Base-by-base conservation (phyloP, 2,797 vertebrate species). In the Protonibea diacanthus region DNA sequence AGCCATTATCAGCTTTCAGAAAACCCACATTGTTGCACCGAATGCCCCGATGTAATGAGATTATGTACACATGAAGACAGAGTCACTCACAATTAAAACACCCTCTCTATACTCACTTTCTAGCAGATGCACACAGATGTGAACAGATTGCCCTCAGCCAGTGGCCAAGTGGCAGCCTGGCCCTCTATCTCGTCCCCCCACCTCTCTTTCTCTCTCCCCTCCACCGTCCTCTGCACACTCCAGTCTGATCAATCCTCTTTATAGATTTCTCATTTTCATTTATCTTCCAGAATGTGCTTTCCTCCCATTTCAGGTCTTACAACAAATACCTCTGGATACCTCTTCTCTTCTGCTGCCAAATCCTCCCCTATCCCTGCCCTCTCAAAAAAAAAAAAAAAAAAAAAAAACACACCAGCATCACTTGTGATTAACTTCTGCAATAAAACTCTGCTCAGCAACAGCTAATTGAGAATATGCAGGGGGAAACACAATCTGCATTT, bases 211-310 rank as follows among this genome's bases (percentile, higher is more conserved):
- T 25, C 42, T 23, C 58, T 20, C 44, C 18, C 64, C 21, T 27
- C 56, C 40, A 10, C 38, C 23, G 47, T 17, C 49, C 55, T 44
- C 52, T 25, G 65, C 44, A n/a, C 8, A 23, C 76, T 73, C 55
- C 27, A 55, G 33, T 55, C 69, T 81, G 77, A 91, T 91, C 86
- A 89, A 78, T 86, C 73, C 78, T 71, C 71, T 80, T 81, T 84
- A 89, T 86, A 74, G 87, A 89, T 91, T 87, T 86, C 84, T 88
- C 83, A 87, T 90, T 89, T 88, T 78, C 82, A 87, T 90, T 88
- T 74, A 89, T 88, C 87, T 88, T 82, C 57, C 80, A 61, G 56
- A 85, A 81, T 76, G 85, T 47, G 78, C 78, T 84, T 82, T 78
- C 62, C 67, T 59, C 80, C 79, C 68, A 82, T 86, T 88, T 81